phyloP scores from a whole-genome alignment of 2,113 vertebrate genomes.

The Chrysemys picta region DNA sequence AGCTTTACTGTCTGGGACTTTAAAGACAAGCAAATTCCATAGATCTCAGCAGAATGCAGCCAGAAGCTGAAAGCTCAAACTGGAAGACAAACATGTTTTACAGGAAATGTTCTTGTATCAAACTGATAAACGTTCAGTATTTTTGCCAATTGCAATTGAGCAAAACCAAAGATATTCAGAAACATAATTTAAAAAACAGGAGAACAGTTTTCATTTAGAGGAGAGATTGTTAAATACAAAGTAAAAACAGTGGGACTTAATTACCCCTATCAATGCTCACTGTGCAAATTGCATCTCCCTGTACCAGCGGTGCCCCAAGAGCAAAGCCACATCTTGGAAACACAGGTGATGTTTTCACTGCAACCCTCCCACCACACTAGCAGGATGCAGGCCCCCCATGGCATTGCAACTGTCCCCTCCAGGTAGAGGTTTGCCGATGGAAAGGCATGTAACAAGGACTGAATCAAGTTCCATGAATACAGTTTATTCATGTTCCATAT shows the following conservation, averaged over 20 bases:
- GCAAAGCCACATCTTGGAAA: not conserved
- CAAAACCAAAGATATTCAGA: conserved; percentile 46
- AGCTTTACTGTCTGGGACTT: conserved; percentile 38
- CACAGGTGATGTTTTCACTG: not conserved
- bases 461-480: not conserved
- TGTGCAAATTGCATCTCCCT: conserved; percentile 23
- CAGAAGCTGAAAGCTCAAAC: conserved; percentile 7
- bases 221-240: conserved; percentile 35
- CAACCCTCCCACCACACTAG: not conserved
- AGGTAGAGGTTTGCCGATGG: not conserved
- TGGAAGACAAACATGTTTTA: conserved; percentile 56
- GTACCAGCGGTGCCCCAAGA: not conserved
- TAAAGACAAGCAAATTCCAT: conserved; percentile 56
- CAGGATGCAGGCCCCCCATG: not conserved
- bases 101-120: conserved; percentile 65
- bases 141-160: conserved; percentile 52
- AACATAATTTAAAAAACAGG: conserved; percentile 13
- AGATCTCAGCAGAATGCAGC: conserved; percentile 45
- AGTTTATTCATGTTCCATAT: not conserved
- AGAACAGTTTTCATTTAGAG: conserved; percentile 34
- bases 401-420: not conserved
- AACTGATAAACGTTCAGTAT: conserved; percentile 61
- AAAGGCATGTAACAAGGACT: not conserved
- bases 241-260: conserved; percentile 24
- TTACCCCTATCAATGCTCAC: not conserved